Base-by-base conservation (phyloP, 1,140 invertebrate species). In the Danaus plexippus region DNA sequence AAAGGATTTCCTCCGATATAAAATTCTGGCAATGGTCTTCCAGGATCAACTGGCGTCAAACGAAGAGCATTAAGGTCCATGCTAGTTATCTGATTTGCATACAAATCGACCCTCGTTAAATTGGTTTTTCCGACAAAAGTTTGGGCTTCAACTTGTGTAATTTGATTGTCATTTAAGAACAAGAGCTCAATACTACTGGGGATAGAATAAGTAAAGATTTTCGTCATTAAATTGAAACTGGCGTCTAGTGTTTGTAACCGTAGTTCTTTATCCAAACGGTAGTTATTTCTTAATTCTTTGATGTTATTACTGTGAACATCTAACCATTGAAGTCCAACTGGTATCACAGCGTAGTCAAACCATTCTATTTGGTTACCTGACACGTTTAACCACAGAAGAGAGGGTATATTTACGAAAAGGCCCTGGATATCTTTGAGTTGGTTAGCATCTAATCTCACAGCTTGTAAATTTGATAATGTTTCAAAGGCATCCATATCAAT, bases 221-320 rank as follows among this genome's bases (percentile, higher is more conserved):
- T 91, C 15, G 89, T 90, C 66, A 96, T 88, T 85, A 92, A 93
- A 83, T 96, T 96, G 73, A 94, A 94, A 79, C 94, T 94, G 7
- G 91, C 93, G 69, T 96, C 94, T 43, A 96, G 83, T 44, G 93
- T 94, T 84, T 94, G 91, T 51, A 96, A 79, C 10, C 89, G 89
- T 6, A 95, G 75, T 69, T 94, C 90, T 45, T 88, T 85, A 61
- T 93, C 92, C 43, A 92, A 75, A 8, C 89, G 89, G 69, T 94
- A 94, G 66, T 92, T 92, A 85, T 95, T 95, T 15, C 92, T 92
- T 1, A 98, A 88, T 70, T 95, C 92, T 73, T 90, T 90, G 59
- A 97, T 92, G 71, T 93, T 92, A 85, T 98, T 98, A 73, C 93
- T 93, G 82, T 97, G 95, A 68, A 98, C 88, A 85, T 97, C 96